A percentile compares a stretch with the other conserved stretches of the same genome.
Evolutionary conservation across 2,888 invertebrate species (phyloP).

Genomic region (Biston betularia): DNA sequence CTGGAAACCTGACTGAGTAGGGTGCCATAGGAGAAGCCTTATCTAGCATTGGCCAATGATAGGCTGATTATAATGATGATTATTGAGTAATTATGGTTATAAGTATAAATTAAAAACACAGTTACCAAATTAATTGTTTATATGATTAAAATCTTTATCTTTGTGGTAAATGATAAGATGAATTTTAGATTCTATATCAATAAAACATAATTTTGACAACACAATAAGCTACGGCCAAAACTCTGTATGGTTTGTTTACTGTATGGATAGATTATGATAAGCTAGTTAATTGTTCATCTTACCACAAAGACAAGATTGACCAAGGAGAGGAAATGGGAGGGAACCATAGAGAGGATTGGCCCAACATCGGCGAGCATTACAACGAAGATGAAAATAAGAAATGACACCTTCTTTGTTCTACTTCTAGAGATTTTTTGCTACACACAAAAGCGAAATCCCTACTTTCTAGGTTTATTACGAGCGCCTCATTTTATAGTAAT

Average conservation of each 20-base stretch:
- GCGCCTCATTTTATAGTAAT: too few species aligned
- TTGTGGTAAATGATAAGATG: slow-evolving; percentile 39
- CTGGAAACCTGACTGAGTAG: too few species aligned
- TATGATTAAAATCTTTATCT: slow-evolving; percentile 24
- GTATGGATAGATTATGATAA: slow-evolving; percentile 40
- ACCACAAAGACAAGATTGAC: slow-evolving; percentile 42
- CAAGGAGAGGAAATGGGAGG: slow-evolving; percentile 54
- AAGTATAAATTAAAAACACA: too few species aligned
- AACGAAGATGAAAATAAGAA: slow-evolving; percentile 56
- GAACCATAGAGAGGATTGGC: slow-evolving; percentile 84
- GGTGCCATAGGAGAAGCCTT: too few species aligned
- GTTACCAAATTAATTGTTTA: neutral
- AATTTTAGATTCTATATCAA: slow-evolving; percentile 12
- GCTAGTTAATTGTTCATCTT: slow-evolving; percentile 32
- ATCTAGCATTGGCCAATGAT: too few species aligned
- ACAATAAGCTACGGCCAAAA: slow-evolving; percentile 79
- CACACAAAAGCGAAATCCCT: too few species aligned
- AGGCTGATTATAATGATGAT: too few species aligned
- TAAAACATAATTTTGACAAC: slow-evolving; percentile 48
- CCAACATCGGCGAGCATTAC: slow-evolving; percentile 70
- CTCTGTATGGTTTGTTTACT: slow-evolving; percentile 69
- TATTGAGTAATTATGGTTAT: neutral
- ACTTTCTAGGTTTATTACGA: too few species aligned
- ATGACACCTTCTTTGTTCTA: slow-evolving; percentile 63
- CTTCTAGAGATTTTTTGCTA: neutral